Percentiles rank a stretch among this genome's conserved stretches.
Conservation (phyloP, 2,797 vertebrate species). For the Brachyrhaphis roseni region DNA sequence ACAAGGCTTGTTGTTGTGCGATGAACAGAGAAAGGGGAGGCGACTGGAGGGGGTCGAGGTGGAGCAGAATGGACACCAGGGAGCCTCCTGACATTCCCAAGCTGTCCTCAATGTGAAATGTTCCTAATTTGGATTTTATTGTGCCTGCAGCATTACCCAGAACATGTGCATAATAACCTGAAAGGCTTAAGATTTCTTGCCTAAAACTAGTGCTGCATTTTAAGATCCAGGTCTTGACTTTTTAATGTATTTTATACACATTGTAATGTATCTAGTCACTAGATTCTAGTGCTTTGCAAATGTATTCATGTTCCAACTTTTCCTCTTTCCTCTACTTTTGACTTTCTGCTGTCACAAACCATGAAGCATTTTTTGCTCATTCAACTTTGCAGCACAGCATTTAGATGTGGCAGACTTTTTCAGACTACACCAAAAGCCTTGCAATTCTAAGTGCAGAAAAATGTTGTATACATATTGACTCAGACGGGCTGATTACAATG, state of each 20-base stretch:
- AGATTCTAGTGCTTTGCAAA: neutral
- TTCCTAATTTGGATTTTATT: conserved; percentile 12
- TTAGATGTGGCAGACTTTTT: neutral
- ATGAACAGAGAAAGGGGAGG: conserved; percentile 26
- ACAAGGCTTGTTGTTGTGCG: conserved; percentile 78
- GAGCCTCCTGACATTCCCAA: conserved; percentile 55
- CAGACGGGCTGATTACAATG: neutral
- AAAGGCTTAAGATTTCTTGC: neutral
- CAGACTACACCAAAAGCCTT: neutral
- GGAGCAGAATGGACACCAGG: conserved; percentile 49
- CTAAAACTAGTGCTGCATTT: neutral
- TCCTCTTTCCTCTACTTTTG: neutral
- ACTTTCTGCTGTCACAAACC: neutral
- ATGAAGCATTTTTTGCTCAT: neutral
- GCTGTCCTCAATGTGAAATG: conserved; percentile 48
- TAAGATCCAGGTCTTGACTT: neutral
- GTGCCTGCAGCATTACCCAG: neutral
- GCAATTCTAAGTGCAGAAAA: neutral
- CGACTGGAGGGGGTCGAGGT: conserved; percentile 9
- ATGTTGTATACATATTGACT: neutral
- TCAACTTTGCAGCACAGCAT: neutral
- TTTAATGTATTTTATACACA: neutral
- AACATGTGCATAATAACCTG: neutral
- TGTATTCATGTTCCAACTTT: neutral
- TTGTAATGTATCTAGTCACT: neutral